These are phyloP conservation scores for Piaya cayana DNA, from an alignment of 2,113 vertebrate genomes.

Conservation along the genomic window DNA sequence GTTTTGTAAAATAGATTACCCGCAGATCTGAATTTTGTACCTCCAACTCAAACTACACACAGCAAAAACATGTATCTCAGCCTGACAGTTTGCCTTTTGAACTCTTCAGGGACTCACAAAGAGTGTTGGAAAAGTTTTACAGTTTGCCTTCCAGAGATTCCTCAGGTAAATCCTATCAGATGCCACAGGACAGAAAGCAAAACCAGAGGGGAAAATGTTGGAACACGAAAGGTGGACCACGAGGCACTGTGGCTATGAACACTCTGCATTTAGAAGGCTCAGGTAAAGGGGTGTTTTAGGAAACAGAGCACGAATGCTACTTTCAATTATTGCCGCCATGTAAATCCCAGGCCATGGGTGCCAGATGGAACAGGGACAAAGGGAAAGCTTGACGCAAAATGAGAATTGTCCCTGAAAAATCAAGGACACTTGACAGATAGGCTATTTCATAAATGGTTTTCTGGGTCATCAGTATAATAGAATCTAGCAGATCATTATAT, in stretches of 20 bases:
- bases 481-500: neutral
- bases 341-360: neutral
- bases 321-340: neutral
- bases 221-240: neutral
- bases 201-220: neutral
- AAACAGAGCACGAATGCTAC: neutral
- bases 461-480: neutral
- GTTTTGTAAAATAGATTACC: neutral
- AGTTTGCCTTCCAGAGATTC: neutral
- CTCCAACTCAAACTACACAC: neutral
- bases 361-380: slow-evolving; percentile 20
- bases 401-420: slow-evolving; percentile 20
- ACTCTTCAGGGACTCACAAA: neutral
- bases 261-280: neutral
- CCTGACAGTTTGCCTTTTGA: neutral
- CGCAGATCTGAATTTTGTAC: neutral
- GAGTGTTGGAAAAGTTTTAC: neutral
- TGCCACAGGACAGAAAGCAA: neutral
- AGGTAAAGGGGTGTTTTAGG: neutral
- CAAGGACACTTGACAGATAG: neutral
- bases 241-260: neutral
- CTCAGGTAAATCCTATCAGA: neutral
- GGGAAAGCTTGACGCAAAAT: neutral
- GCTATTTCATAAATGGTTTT: neutral
- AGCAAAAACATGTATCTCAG: neutral